phyloP scores from a whole-genome alignment of 2,888 invertebrate genomes.

The Cataglyphis altisquamis region DNA sequence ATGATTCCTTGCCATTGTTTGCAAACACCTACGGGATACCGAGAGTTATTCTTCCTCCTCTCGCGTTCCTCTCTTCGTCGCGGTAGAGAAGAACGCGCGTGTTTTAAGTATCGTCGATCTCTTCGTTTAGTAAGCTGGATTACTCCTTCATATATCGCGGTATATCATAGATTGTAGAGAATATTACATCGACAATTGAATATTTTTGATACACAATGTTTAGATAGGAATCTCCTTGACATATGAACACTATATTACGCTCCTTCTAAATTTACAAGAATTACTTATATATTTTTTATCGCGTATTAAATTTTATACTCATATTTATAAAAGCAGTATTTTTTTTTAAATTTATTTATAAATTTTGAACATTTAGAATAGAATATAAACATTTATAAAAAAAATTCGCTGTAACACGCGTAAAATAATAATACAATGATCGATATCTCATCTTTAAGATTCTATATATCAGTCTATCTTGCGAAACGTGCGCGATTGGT shows the following conservation, averaged over 20 bases:
- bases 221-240: conserved; percentile 9
- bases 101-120: conserved; percentile 53
- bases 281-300: not conserved
- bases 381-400: not conserved
- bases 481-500: conserved; percentile 35
- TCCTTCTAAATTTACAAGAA: not conserved
- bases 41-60: conserved; percentile 53
- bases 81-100: conserved; percentile 47
- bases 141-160: conserved; percentile 59
- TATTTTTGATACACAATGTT: not conserved
- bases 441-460: conserved; percentile 52
- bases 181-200: conserved; percentile 40
- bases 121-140: conserved; percentile 59
- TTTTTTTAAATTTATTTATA: not conserved
- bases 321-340: not conserved
- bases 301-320: not conserved
- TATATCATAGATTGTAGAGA: conserved; percentile 11
- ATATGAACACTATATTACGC: not conserved
- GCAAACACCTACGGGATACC: conserved; percentile 71
- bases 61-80: conserved; percentile 36
- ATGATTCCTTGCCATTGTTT: conserved; percentile 73
- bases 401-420: not conserved
- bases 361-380: not conserved
- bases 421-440: not conserved
- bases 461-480: conserved; percentile 32